phyloP scores from a whole-genome alignment of 2,113 vertebrate genomes.

The Lophius piscatorius region DNA sequence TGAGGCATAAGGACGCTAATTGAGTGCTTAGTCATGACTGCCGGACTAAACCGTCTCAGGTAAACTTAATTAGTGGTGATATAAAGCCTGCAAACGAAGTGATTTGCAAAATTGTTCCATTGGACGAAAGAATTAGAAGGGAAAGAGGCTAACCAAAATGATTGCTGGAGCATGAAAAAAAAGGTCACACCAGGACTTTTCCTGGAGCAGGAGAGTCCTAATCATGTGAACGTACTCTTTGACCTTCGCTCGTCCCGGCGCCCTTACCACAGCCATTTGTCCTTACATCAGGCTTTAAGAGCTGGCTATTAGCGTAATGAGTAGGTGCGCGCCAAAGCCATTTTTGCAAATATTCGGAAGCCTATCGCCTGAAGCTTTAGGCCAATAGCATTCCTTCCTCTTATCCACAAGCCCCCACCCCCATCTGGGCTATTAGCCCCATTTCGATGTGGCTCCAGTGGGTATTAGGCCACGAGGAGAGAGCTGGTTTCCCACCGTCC shows the following conservation, averaged over 20 bases:
- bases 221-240: constrained; percentile 49
- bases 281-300: constrained; percentile 73
- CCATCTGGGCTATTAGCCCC: constrained; percentile 47
- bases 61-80: constrained; percentile 41
- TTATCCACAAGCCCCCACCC: constrained; percentile 31
- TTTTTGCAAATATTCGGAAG: constrained; percentile 63
- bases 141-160: constrained; percentile 37
- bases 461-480: constrained; percentile 49
- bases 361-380: constrained; percentile 42
- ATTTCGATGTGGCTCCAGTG: constrained; percentile 62
- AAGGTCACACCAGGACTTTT: constrained; percentile 46
- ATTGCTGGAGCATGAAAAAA: constrained; percentile 23
- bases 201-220: constrained; percentile 23
- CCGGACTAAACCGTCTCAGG: constrained; percentile 21
- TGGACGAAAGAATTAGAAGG: constrained; percentile 7
- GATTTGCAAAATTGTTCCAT: constrained; percentile 34
- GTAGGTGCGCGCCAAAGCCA: constrained; percentile 61
- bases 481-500: constrained; percentile 58
- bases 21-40: neutral
- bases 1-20: neutral
- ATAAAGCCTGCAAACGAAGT: constrained; percentile 34
- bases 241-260: constrained; percentile 54
- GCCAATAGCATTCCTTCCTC: constrained; percentile 42
- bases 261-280: constrained; percentile 73
- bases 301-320: constrained; percentile 74